phyloP scores from a whole-genome alignment of 1,140 invertebrate species.

The Glossosoma conforme region DNA sequence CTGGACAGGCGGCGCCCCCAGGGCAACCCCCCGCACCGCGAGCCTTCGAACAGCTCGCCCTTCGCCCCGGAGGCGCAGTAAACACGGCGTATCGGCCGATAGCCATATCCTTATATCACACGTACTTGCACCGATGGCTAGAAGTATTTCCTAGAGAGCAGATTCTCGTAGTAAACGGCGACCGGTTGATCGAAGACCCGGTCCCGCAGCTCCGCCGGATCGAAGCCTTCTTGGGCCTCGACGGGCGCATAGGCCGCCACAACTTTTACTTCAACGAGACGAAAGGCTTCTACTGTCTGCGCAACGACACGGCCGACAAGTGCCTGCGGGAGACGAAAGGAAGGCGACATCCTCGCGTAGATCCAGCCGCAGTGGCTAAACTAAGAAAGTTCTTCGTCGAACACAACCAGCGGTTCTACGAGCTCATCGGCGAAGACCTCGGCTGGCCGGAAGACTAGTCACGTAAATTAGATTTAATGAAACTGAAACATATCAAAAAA shows the following conservation, averaged over 20 bases:
- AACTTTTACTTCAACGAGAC: slow-evolving; percentile 97
- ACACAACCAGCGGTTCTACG: slow-evolving; percentile 94
- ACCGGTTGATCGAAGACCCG: slow-evolving; percentile 91
- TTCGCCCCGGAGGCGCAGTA: slow-evolving; percentile 73
- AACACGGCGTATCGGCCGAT: slow-evolving; percentile 77
- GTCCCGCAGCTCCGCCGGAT: slow-evolving; percentile 84
- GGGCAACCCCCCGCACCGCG: slow-evolving; percentile 43
- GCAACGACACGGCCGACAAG: slow-evolving; percentile 79
- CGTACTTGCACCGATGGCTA: slow-evolving; percentile 77
- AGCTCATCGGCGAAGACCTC: slow-evolving; percentile 86
- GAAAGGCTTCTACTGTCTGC: slow-evolving; percentile 94
- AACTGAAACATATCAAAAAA: slow-evolving; percentile 27
- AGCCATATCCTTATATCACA: slow-evolving; percentile 80
- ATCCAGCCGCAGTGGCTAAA: slow-evolving; percentile 76
- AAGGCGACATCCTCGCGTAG: slow-evolving; percentile 83
- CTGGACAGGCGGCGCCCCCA: slow-evolving; percentile 40
- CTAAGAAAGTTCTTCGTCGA: slow-evolving; percentile 89
- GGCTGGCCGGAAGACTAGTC: slow-evolving; percentile 79
- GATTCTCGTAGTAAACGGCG: slow-evolving; percentile 92
- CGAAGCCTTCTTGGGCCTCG: slow-evolving; percentile 81
- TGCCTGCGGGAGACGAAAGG: slow-evolving; percentile 95
- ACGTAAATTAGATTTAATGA: slow-evolving; percentile 14
- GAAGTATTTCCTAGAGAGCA: slow-evolving; percentile 86
- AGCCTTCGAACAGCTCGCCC: slow-evolving; percentile 76
- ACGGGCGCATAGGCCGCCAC: slow-evolving; percentile 63